phyloP scores from a whole-genome alignment of 1,140 invertebrate species.

The Anoplolepis gracilipes region DNA sequence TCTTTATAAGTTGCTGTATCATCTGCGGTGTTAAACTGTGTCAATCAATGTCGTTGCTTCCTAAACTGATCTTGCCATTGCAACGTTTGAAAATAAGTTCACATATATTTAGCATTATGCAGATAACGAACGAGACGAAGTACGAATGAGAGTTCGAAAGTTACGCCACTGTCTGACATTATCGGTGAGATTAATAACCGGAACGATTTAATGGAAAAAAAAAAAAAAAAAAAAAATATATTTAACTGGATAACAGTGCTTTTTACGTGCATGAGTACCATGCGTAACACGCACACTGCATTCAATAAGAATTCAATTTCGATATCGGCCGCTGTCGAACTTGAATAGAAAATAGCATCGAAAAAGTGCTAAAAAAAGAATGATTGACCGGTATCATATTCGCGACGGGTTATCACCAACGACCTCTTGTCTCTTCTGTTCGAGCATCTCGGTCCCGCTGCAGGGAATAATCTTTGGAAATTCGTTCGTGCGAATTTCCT shows the following conservation, averaged over 20 bases:
- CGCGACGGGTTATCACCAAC: conserved; percentile 70
- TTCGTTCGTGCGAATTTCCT: conserved; percentile 64
- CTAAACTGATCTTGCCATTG: conserved; percentile 36
- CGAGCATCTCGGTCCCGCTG: conserved; percentile 39
- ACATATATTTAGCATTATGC: conserved; percentile 28
- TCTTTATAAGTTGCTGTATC: neutral
- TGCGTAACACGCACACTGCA: neutral
- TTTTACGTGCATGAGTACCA: neutral
- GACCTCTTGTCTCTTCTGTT: conserved; percentile 64
- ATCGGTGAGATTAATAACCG: conserved; percentile 65
- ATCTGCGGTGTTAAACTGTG: neutral
- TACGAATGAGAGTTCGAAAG: conserved; percentile 37
- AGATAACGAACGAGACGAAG: conserved; percentile 34
- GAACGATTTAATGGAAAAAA: conserved; percentile 53
- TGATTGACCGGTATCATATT: conserved; percentile 55
- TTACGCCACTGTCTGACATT: conserved; percentile 24
- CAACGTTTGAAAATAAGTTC: conserved; percentile 34
- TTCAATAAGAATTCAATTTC: neutral
- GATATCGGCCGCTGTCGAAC: neutral
- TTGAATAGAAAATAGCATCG: conserved; percentile 8
- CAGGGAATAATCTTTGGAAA: conserved; percentile 70
- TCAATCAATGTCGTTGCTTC: conserved; percentile 11
- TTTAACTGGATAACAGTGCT: neutral
- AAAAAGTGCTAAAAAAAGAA: conserved; percentile 15
- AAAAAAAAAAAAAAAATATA: conserved; percentile 10